A percentile compares a stretch with the other conserved stretches of the same genome.
phyloP scores from a whole-genome alignment of 2,797 vertebrate species.

The Spinibarbus caldwelli region DNA sequence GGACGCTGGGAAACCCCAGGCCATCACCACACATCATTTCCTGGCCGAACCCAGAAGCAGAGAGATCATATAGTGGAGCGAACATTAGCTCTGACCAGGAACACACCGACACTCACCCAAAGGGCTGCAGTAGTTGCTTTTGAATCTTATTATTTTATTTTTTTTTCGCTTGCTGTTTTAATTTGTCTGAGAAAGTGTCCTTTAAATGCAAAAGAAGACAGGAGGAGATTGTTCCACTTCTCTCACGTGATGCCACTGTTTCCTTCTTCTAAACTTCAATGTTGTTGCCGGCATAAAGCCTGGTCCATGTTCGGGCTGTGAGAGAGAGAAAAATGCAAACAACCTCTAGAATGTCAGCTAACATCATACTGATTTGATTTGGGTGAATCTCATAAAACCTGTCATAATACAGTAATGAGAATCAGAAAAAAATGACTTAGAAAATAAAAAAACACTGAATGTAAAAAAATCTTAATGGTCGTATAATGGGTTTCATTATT shows the following conservation, averaged over 20 bases:
- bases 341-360: not conserved
- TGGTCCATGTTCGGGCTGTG: conserved; percentile 97
- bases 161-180: conserved; percentile 58
- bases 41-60: conserved; percentile 27
- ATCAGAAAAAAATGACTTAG: too few species aligned
- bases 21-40: conserved; percentile 15
- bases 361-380: not conserved
- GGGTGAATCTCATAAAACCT: not conserved
- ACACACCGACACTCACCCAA: conserved; percentile 33
- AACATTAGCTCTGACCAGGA: conserved; percentile 38
- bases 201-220: conserved; percentile 95
- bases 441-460: too few species aligned
- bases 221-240: conserved; percentile 81
- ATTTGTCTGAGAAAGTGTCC: conserved; percentile 87
- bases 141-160: conserved; percentile 64
- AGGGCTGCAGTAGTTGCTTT: conserved; percentile 37
- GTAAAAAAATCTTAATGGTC: not conserved
- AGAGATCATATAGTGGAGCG: conserved; percentile 30
- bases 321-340: not conserved
- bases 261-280: conserved; percentile 81
- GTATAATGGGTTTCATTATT: not conserved
- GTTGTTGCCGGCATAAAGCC: conserved; percentile 95
- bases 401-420: not conserved
- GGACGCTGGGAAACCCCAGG: conserved; percentile 6
- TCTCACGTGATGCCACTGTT: conserved; percentile 24